Percentiles rank a stretch among this genome's conserved stretches.
Evolutionary conservation across 2,797 vertebrate genomes (phyloP).

Genomic region (Silurus lanzhouensis): DNA sequence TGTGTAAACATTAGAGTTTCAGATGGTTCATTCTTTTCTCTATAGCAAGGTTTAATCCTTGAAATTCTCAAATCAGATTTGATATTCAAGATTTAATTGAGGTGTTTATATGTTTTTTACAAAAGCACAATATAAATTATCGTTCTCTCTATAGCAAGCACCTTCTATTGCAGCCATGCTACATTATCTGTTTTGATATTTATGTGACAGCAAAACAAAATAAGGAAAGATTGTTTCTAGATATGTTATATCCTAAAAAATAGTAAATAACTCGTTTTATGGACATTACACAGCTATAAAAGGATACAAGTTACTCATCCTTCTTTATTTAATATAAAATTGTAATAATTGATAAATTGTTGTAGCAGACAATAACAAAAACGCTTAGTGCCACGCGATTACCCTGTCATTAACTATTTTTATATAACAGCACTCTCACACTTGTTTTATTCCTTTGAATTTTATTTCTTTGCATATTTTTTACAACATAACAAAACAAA

Average conservation of each 20-base stretch:
- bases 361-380: background rate
- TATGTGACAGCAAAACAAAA: too few species aligned
- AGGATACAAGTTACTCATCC: background rate
- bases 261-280: background rate
- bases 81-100: too few species aligned
- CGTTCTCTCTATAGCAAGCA: background rate
- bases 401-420: background rate
- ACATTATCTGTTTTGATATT: background rate
- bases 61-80: background rate
- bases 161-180: background rate
- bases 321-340: background rate
- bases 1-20: too few species aligned
- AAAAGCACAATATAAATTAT: background rate
- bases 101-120: background rate
- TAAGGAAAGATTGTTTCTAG: background rate
- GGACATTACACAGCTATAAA: background rate
- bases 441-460: background rate
- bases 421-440: background rate
- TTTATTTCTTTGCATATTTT: background rate
- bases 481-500: background rate
- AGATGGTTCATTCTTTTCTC: background rate
- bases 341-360: background rate
- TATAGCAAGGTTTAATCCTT: background rate
- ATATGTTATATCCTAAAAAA: background rate
- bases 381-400: background rate